Conservation (phyloP, 1,140 invertebrate species). For the Scaptomyza montana region DNA sequence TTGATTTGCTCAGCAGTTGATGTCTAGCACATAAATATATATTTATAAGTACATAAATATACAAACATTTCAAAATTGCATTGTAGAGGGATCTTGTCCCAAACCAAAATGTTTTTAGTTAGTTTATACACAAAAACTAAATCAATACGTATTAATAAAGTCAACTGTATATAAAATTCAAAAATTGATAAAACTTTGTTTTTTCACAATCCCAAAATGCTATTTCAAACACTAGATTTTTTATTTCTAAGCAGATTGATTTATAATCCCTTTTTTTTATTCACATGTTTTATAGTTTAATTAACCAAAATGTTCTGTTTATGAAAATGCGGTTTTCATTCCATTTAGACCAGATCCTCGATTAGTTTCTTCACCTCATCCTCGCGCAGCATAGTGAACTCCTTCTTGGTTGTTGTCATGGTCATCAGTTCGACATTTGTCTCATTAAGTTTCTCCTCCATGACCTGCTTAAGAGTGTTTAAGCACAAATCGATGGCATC, state of each 20-base stretch:
- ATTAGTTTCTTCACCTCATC: conserved; percentile 96
- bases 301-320: conserved; percentile 36
- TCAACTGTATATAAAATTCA: conserved; percentile 70
- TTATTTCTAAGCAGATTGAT: conserved; percentile 39
- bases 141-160: conserved; percentile 64
- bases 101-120: conserved; percentile 26
- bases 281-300: conserved; percentile 45
- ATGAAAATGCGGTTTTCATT: too few relatives aligned
- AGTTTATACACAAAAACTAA: conserved; percentile 32
- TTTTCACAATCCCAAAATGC: too few relatives aligned
- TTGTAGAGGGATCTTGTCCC: conserved; percentile 10
- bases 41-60: conserved; percentile 45
- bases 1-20: conserved; percentile 76
- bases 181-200: neutral
- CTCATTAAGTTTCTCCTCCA: conserved; percentile 99
- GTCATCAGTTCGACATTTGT: conserved; percentile 99
- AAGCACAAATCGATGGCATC: conserved; percentile 96
- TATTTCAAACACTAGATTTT: too few relatives aligned
- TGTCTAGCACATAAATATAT: conserved; percentile 58
- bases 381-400: conserved; percentile 96
- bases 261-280: conserved; percentile 73
- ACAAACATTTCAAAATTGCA: conserved; percentile 41
- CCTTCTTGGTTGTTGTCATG: conserved; percentile 90
- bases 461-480: conserved; percentile 99
- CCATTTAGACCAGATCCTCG: conserved; percentile 66